These are phyloP conservation scores for Pelusios castaneus DNA, from an alignment of 2,113 vertebrate species.

Conservation along the genomic window DNA sequence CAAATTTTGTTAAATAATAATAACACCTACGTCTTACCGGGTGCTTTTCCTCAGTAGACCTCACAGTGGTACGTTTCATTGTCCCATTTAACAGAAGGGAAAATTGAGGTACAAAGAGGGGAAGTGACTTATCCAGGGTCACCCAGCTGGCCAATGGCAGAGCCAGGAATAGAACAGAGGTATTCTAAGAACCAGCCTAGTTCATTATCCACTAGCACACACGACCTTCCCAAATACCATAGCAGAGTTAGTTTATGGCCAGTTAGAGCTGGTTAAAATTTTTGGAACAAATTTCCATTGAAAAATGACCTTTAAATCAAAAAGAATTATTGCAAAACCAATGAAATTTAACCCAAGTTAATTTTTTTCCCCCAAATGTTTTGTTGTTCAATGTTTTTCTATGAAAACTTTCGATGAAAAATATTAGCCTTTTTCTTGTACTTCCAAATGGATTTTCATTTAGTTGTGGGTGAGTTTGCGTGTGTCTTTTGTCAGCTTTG, in stretches of 20 bases:
- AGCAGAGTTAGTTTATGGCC: conserved; percentile 48
- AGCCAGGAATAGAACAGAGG: background rate
- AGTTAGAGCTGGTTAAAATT: background rate
- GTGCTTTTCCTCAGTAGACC: background rate
- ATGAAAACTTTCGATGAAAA: background rate
- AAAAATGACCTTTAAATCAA: background rate
- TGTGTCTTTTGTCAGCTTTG: background rate
- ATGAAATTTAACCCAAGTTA: background rate
- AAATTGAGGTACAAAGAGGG: conserved; percentile 30
- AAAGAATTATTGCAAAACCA: background rate
- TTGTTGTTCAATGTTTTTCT: background rate
- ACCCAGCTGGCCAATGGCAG: background rate
- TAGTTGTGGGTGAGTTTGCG: conserved; percentile 22
- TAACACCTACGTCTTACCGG: background rate
- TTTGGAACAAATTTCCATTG: background rate
- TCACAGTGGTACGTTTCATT: background rate
- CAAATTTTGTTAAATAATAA: background rate
- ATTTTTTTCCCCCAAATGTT: background rate
- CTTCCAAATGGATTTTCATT: background rate
- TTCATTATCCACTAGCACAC: background rate
- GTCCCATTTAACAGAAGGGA: background rate
- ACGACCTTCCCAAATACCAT: background rate
- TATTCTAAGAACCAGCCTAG: background rate
- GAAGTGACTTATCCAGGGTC: conserved; percentile 41
- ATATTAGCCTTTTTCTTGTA: background rate